Evolutionary conservation across 2,888 invertebrate species (phyloP).

Genomic region (Mythimna albipuncta): DNA sequence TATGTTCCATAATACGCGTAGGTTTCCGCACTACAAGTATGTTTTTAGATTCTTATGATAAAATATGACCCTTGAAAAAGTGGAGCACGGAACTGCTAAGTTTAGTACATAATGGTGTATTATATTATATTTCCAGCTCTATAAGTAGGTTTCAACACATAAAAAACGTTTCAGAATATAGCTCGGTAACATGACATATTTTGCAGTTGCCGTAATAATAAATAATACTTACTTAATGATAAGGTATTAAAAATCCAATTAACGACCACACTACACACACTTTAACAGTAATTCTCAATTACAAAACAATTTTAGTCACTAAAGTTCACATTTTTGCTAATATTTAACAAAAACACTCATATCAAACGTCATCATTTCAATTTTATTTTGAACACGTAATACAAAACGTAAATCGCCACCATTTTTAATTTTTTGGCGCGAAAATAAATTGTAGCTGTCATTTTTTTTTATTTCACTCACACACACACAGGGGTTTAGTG

Average conservation of each 20-base stretch:
- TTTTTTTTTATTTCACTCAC: slow-evolving; percentile 73
- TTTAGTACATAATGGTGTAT: slow-evolving; percentile 16
- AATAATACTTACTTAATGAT: slow-evolving; percentile 52
- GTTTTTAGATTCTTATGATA: slow-evolving; percentile 48
- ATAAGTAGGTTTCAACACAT: slow-evolving; percentile 27
- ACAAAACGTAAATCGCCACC: slow-evolving; percentile 81
- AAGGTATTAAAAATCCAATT: slow-evolving; percentile 60
- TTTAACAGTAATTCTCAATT: slow-evolving; percentile 40
- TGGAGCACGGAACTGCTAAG: slow-evolving; percentile 39
- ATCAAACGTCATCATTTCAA: slow-evolving; percentile 85
- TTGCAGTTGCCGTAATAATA: background rate
- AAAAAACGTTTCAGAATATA: slow-evolving; percentile 7
- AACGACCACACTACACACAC: slow-evolving; percentile 59
- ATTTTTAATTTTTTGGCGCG: slow-evolving; percentile 87
- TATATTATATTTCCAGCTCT: slow-evolving; percentile 20
- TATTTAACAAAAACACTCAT: slow-evolving; percentile 65
- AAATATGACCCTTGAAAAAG: slow-evolving; percentile 51
- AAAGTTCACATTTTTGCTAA: slow-evolving; percentile 77
- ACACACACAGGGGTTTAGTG: slow-evolving; percentile 59
- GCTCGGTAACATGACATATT: background rate
- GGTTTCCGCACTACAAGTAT: slow-evolving; percentile 42
- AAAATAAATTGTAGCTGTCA: slow-evolving; percentile 81
- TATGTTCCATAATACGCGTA: slow-evolving; percentile 27
- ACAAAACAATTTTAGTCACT: slow-evolving; percentile 56
- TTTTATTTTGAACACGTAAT: slow-evolving; percentile 88